Conservation (phyloP, 2,888 invertebrate species). For the Rhagonycha lutea region DNA sequence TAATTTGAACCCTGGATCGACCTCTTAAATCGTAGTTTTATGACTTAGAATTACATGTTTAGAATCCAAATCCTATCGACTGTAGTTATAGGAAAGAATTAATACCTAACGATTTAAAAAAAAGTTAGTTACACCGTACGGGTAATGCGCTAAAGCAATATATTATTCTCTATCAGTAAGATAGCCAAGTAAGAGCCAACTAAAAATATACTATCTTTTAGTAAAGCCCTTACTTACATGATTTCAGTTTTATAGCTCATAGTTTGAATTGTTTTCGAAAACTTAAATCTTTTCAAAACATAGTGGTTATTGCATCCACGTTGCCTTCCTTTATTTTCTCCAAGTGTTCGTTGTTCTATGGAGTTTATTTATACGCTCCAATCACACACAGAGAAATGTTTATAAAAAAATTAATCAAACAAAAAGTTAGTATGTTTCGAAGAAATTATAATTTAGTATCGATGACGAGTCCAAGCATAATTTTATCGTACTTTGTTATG, state of each 20-base stretch:
- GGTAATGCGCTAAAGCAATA: not conserved
- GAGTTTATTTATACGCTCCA: not conserved
- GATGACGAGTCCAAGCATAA: not conserved
- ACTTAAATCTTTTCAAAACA: not conserved
- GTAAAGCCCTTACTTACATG: not conserved
- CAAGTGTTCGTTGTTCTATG: not conserved
- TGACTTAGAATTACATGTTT: no score
- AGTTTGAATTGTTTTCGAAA: not conserved
- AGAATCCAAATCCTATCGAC: no score
- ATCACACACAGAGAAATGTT: not conserved
- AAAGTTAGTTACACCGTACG: not conserved
- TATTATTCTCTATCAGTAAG: not conserved
- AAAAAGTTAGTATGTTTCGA: not conserved
- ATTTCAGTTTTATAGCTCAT: not conserved
- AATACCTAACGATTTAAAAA: not conserved
- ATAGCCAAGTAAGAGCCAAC: not conserved
- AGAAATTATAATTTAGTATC: not conserved
- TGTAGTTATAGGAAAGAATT: not conserved
- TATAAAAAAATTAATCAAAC: not conserved
- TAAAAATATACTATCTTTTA: not conserved
- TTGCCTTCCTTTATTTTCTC: not conserved
- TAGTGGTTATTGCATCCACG: not conserved
- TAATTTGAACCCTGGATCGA: no score
- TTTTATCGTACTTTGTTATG: not conserved
- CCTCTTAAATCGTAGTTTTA: no score